Evolutionary conservation across 2,797 vertebrate genomes (phyloP).

Genomic region (Avahi laniger): DNA sequence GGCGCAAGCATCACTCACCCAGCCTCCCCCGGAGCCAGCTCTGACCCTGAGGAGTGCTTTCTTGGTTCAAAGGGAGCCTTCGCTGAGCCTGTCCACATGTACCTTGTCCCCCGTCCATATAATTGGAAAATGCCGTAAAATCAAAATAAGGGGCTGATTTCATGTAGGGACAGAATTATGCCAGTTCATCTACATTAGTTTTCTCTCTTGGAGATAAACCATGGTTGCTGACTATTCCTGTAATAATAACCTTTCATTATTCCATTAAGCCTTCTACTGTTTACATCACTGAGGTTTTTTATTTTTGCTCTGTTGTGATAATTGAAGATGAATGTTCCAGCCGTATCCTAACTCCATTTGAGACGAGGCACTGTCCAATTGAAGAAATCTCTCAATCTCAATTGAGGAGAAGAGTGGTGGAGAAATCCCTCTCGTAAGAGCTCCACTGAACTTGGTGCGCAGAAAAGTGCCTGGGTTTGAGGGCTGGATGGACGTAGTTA

Average conservation of each 20-base stretch:
- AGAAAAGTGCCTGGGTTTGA: not conserved
- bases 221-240: slow-evolving; percentile 45
- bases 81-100: slow-evolving; percentile 42
- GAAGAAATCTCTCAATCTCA: not conserved
- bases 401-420: not conserved
- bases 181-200: slow-evolving; percentile 44
- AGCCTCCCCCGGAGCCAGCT: not conserved
- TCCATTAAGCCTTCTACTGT: slow-evolving; percentile 59
- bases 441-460: not conserved
- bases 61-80: slow-evolving; percentile 52
- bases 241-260: slow-evolving; percentile 52
- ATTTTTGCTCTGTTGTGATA: slow-evolving; percentile 52
- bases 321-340: slow-evolving; percentile 19
- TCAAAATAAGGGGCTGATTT: slow-evolving; percentile 57
- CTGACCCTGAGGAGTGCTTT: not conserved
- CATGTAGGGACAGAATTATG: slow-evolving; percentile 15
- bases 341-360: not conserved
- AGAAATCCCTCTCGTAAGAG: not conserved
- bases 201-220: slow-evolving; percentile 49
- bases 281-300: slow-evolving; percentile 61
- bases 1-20: not conserved
- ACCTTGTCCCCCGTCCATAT: slow-evolving; percentile 39
- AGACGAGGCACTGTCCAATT: not conserved
- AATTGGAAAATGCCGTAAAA: slow-evolving; percentile 69
- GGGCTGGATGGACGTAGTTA: not conserved